A percentile compares a stretch with the other conserved stretches of the same genome.
These are phyloP conservation scores for Ips typographus DNA, from an alignment of 1,140 invertebrate genomes.

Conservation along the genomic window DNA sequence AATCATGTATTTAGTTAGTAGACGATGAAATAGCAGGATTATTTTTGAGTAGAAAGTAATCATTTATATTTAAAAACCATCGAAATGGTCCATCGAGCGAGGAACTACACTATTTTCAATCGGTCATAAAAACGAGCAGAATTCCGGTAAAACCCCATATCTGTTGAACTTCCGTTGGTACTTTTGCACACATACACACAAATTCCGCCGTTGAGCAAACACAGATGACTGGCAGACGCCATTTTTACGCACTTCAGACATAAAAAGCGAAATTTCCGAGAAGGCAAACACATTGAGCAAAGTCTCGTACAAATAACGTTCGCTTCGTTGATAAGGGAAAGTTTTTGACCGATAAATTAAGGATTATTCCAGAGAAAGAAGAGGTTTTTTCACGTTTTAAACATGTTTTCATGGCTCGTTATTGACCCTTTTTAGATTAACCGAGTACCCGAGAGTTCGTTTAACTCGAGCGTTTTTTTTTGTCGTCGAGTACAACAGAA, in stretches of 20 bases:
- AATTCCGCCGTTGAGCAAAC: constrained; percentile 18
- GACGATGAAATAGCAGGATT: background rate
- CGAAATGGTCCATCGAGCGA: too few relatives aligned
- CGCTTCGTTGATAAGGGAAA: constrained; percentile 31
- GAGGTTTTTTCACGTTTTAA: constrained; percentile 38
- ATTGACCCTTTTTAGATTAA: constrained; percentile 45
- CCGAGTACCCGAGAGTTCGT: constrained; percentile 23
- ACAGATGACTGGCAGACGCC: constrained; percentile 8
- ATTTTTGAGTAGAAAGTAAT: too few relatives aligned
- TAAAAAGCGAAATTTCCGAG: constrained; percentile 25
- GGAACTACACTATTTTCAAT: too few relatives aligned
- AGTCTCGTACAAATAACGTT: constrained; percentile 21
- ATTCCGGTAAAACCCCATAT: constrained; percentile 18
- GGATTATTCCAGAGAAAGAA: constrained; percentile 32
- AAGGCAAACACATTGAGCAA: constrained; percentile 15
- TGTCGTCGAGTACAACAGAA: constrained; percentile 3
- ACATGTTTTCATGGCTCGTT: constrained; percentile 41
- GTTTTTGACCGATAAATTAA: constrained; percentile 41
- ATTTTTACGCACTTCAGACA: constrained; percentile 30
- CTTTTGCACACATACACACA: constrained; percentile 9
- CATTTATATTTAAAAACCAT: too few relatives aligned
- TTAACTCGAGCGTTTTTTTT: constrained; percentile 40
- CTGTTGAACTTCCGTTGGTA: constrained; percentile 20
- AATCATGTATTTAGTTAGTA: constrained; percentile 17
- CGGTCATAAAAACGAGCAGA: background rate